Conservation (phyloP, 2,113 vertebrate genomes). For the Hemiscyllium ocellatum region DNA sequence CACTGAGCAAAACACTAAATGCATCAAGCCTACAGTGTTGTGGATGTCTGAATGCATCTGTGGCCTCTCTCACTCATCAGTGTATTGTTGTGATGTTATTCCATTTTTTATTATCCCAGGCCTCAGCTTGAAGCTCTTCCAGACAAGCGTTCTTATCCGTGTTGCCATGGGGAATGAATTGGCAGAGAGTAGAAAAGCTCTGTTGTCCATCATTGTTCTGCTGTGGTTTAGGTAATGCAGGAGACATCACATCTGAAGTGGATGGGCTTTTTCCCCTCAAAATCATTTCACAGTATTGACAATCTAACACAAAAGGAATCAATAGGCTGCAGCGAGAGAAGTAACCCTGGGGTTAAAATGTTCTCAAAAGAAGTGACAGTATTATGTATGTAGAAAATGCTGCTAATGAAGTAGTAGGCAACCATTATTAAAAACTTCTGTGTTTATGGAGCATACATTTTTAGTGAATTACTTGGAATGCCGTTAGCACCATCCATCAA, state of each 20-base stretch:
- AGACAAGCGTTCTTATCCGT: constrained; percentile 69
- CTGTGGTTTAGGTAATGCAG: constrained; percentile 73
- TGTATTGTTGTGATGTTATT: constrained; percentile 72
- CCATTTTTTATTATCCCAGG: constrained; percentile 75
- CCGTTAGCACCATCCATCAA: not conserved
- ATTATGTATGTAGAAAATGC: constrained; percentile 54
- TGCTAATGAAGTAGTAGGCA: constrained; percentile 58
- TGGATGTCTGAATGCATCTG: constrained; percentile 67
- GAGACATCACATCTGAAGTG: constrained; percentile 75
- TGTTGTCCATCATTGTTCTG: constrained; percentile 74
- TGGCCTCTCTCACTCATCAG: constrained; percentile 66
- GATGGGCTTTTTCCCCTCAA: constrained; percentile 73
- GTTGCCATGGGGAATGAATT: constrained; percentile 75
- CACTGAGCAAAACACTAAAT: constrained; percentile 53
- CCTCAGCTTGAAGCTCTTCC: constrained; percentile 69
- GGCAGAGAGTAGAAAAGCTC: constrained; percentile 65
- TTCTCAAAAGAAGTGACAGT: constrained; percentile 56
- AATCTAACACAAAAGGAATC: constrained; percentile 71
- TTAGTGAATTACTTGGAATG: not conserved
- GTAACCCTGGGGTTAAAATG: constrained; percentile 59
- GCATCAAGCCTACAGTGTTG: constrained; percentile 54
- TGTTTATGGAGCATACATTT: not conserved
- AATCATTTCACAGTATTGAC: constrained; percentile 72
- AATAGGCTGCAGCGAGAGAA: constrained; percentile 69
- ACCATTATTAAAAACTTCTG: constrained; percentile 41